Evolutionary conservation across 2,797 vertebrate genomes (phyloP).

Genomic region (Bovichtus variegatus): DNA sequence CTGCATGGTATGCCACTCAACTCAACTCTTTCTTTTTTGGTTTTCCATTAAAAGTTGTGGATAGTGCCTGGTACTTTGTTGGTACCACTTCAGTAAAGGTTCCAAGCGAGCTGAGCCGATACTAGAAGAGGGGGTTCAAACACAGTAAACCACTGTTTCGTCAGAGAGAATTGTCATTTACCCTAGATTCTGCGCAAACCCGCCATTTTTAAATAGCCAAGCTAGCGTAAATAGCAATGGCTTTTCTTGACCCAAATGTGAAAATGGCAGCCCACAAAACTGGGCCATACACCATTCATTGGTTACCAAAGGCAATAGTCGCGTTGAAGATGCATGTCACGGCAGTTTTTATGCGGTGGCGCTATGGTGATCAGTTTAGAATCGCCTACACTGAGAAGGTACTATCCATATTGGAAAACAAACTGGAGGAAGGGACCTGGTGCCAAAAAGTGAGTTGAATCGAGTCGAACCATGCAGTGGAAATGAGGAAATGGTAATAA

Average conservation of each 20-base stretch:
- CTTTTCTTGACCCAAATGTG: neutral
- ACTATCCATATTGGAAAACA: neutral
- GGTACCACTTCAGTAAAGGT: neutral
- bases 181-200: neutral
- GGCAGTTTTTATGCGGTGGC: no score
- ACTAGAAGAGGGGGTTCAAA: neutral
- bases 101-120: no score
- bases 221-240: rapidly evolving
- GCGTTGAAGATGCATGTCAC: neutral
- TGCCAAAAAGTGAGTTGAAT: neutral
- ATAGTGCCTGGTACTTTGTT: neutral
- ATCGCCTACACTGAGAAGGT: neutral
- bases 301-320: neutral
- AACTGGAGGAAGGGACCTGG: neutral
- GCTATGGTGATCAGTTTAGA: neutral
- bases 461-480: neutral
- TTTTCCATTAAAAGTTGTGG: no score
- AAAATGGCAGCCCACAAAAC: no score
- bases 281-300: neutral
- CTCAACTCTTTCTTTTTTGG: no score
- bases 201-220: no score
- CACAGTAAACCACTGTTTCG: neutral
- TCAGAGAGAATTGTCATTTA: neutral
- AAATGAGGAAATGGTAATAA: no score
- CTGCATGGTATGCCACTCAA: no score